Evolutionary conservation across 1,140 invertebrate genomes (phyloP).

Genomic region (Agrilus planipennis): DNA sequence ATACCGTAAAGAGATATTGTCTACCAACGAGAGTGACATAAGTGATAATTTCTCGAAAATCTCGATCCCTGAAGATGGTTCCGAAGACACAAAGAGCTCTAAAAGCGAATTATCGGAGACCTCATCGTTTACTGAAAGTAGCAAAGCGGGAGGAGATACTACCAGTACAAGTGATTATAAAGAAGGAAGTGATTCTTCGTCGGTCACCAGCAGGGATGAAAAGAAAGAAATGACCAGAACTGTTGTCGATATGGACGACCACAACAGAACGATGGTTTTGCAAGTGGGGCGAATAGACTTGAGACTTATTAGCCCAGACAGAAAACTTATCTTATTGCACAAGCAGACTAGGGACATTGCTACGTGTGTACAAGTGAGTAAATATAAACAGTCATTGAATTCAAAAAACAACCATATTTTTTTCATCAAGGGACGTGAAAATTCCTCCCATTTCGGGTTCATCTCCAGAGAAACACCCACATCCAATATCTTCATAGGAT

Average conservation of each 20-base stretch:
- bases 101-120: no score
- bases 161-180: no score
- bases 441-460: constrained; percentile 84
- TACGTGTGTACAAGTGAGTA: constrained; percentile 64
- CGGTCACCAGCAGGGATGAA: constrained; percentile 12
- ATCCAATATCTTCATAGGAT: constrained; percentile 58
- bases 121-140: no score
- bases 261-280: constrained; percentile 87
- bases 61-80: constrained; percentile 7
- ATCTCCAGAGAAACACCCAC: constrained; percentile 61
- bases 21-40: no score
- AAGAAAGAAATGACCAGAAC: constrained; percentile 5
- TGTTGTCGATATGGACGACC: constrained; percentile 41
- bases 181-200: no score
- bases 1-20: no score
- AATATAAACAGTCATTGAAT: no score
- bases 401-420: no score
- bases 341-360: constrained; percentile 79
- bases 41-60: no score
- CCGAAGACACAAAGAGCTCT: no score
- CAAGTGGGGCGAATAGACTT: constrained; percentile 81
- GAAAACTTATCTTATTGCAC: constrained; percentile 78
- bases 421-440: constrained; percentile 52
- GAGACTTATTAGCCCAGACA: constrained; percentile 81
- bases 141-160: no score